These are phyloP conservation scores for Xanthorhoe spadicearia DNA, from an alignment of 2,888 invertebrate species.

Conservation along the genomic window DNA sequence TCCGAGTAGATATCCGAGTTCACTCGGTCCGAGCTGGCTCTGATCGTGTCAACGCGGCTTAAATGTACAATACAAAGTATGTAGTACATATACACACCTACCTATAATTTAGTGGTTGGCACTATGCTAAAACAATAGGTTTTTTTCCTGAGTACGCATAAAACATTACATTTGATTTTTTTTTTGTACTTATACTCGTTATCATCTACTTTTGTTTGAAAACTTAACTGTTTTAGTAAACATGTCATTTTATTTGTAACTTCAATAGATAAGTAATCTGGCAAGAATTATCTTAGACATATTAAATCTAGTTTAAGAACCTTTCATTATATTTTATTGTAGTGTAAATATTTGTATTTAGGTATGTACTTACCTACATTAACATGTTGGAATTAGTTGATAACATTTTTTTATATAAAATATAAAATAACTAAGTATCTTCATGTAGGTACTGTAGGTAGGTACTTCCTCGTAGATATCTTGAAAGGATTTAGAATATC, in stretches of 20 bases:
- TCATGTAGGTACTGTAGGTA: no score
- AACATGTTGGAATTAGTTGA: slow-evolving; percentile 24
- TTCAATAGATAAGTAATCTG: slow-evolving; percentile 46
- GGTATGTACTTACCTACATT: neutral
- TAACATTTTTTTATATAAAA: slow-evolving; percentile 20
- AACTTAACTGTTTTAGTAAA: slow-evolving; percentile 56
- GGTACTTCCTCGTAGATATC: no score
- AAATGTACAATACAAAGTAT: slow-evolving; percentile 6
- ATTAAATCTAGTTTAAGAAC: slow-evolving; percentile 49
- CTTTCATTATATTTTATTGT: slow-evolving; percentile 43
- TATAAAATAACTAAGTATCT: neutral
- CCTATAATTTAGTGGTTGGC: neutral
- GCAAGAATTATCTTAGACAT: slow-evolving; percentile 56
- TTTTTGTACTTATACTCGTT: neutral
- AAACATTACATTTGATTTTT: neutral
- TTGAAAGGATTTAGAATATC: no score
- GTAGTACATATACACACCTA: slow-evolving; percentile 1
- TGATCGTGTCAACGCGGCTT: no score
- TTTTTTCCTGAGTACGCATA: neutral
- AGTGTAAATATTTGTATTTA: slow-evolving; percentile 44
- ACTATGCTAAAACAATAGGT: neutral
- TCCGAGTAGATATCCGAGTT: no score
- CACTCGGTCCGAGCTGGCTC: no score
- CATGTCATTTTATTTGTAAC: slow-evolving; percentile 62
- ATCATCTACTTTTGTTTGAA: slow-evolving; percentile 34